Percentiles rank a stretch among this genome's conserved stretches.
phyloP scores from a whole-genome alignment of 2,113 vertebrate genomes.

The Saccopteryx bilineata region DNA sequence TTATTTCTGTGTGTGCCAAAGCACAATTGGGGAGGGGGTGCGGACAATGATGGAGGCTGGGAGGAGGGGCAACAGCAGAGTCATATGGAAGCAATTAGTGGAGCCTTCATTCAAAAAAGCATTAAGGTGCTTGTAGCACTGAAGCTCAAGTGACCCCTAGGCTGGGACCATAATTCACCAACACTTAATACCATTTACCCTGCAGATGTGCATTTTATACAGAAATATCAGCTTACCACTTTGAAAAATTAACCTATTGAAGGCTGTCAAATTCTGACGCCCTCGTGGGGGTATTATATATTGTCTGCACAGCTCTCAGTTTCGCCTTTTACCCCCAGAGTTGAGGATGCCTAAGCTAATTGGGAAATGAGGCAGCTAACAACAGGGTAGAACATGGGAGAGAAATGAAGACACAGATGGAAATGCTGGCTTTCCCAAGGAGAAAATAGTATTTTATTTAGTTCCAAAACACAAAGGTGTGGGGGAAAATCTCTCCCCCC shows the following conservation, averaged over 20 bases:
- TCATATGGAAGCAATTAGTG: slow-evolving; percentile 90
- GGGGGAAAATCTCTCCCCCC: neutral
- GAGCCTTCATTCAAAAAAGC: slow-evolving; percentile 87
- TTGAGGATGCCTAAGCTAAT: slow-evolving; percentile 57
- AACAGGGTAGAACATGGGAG: neutral
- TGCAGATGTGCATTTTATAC: slow-evolving; percentile 88
- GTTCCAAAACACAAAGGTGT: neutral
- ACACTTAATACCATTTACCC: slow-evolving; percentile 87
- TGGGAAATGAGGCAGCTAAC: slow-evolving; percentile 49
- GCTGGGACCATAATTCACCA: slow-evolving; percentile 88
- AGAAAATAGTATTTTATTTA: neutral
- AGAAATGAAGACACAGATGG: slow-evolving; percentile 25
- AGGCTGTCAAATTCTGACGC: slow-evolving; percentile 82
- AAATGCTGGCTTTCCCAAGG: neutral
- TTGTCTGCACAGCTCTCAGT: slow-evolving; percentile 62
- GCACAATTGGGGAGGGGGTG: neutral
- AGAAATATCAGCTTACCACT: slow-evolving; percentile 90
- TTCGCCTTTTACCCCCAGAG: slow-evolving; percentile 32
- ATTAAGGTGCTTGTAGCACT: slow-evolving; percentile 89
- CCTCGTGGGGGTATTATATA: slow-evolving; percentile 83
- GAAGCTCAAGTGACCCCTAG: slow-evolving; percentile 86
- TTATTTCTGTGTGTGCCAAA: neutral
- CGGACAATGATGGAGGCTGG: slow-evolving; percentile 6
- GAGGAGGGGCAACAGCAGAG: slow-evolving; percentile 31
- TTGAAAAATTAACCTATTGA: slow-evolving; percentile 87